Evolutionary conservation across 2,797 vertebrate species (phyloP).

Genomic region (Petrocephalus sullivani): DNA sequence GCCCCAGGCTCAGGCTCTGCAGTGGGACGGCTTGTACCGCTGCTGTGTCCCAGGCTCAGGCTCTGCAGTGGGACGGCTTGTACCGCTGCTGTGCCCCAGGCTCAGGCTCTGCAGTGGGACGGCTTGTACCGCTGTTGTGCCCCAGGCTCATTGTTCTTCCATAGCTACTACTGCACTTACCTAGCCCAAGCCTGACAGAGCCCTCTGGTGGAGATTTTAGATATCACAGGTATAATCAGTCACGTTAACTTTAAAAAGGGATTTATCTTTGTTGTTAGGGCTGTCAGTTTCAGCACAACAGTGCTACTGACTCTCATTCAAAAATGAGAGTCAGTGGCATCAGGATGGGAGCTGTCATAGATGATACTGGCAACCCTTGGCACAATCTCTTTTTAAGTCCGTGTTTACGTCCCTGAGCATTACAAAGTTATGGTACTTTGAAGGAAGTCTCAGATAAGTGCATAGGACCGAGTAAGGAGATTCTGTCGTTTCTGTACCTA

Average conservation of each 20-base stretch:
- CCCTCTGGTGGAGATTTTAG: neutral
- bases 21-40: too few relatives aligned
- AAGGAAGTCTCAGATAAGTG: neutral
- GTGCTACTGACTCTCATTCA: too few relatives aligned
- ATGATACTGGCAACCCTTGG: neutral
- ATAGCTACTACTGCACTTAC: neutral
- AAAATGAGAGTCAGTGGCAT: neutral
- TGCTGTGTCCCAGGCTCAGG: too few relatives aligned
- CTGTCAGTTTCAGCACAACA: neutral
- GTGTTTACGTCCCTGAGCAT: neutral
- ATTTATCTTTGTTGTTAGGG: neutral
- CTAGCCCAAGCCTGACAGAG: neutral
- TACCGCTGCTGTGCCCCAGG: too few relatives aligned
- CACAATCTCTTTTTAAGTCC: neutral
- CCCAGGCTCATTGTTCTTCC: neutral
- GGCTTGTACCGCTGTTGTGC: too few relatives aligned
- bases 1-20: too few relatives aligned
- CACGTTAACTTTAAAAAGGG: too few relatives aligned
- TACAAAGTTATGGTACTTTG: neutral
- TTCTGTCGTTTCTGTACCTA: neutral
- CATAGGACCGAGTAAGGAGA: neutral
- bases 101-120: too few relatives aligned
- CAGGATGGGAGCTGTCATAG: neutral
- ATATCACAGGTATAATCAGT: neutral
- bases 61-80: too few relatives aligned